Base-by-base conservation (phyloP, 2,113 vertebrate genomes). In the Aegotheles bennettii region DNA sequence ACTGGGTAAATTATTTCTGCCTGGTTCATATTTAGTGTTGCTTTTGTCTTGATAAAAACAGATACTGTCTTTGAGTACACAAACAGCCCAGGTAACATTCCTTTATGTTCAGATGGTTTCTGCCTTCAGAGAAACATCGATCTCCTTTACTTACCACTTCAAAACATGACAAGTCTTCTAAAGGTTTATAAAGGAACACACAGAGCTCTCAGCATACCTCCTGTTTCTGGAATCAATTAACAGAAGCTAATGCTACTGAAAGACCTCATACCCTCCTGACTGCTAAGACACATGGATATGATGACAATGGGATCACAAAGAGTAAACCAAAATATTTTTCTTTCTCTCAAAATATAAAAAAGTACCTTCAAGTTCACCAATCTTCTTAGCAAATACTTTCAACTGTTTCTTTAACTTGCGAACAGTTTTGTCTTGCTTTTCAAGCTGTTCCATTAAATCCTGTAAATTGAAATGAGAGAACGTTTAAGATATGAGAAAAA, bases 401-500 rank as follows among this genome's bases (percentile, higher is more conserved):
- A 99, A 97, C 96, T 99, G 99, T 89, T 99, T 99, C 98, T 99
- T 99, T 68, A 99, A 98, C 95, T 99, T 99, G 84, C 99, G 99
- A 84, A 99, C 99, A n/a, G 99, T 99, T 97, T 99, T 99, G 97
- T 99, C 99, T 96, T 99, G 99, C 93, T 99, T 99, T 98, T 99
- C 99, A 93, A 99, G 97, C 97, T 99, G 99, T 94, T 99, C 99
- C 99, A 99, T 99, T 60, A 99, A 98, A 97, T 99, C 99, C 99
- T 99, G 94, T 70, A 70, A 78, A 91, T 96, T n/a, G 79, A 95
- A 96, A 90, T 38, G 53, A 95, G 50, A 95, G 45, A 60, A 86
- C 14, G 45, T 76, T 42, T 79, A 64, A 93, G 76, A 28, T 31
- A 73, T 3, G 26, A 93, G 84, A 93, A 26, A 80, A 89, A n/a